phyloP scores from a whole-genome alignment of 2,113 vertebrate genomes.

The Larimichthys crocea region DNA sequence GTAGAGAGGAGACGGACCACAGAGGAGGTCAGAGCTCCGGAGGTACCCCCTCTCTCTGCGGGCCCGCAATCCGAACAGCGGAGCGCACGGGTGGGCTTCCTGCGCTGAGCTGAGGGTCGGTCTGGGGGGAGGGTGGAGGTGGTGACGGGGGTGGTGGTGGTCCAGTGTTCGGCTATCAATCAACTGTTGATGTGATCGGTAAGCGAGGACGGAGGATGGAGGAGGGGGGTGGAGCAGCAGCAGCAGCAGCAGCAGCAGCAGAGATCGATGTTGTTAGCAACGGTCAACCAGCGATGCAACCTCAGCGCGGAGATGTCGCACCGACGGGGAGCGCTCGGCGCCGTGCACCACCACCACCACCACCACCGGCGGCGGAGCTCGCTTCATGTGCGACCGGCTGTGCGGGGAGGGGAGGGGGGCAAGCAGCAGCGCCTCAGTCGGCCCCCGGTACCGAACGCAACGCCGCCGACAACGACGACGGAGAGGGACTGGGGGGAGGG shows the following conservation, averaged over 20 bases:
- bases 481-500: slow-evolving; percentile 3
- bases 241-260: not conserved
- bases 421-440: slow-evolving; percentile 36
- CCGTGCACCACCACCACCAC: slow-evolving; percentile 67
- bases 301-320: slow-evolving; percentile 75
- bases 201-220: not conserved
- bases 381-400: slow-evolving; percentile 67
- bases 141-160: slow-evolving; percentile 21
- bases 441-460: slow-evolving; percentile 33
- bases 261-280: slow-evolving; percentile 80
- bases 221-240: slow-evolving; percentile 66
- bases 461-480: slow-evolving; percentile 18
- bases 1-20: slow-evolving; percentile 68
- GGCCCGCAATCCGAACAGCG: slow-evolving; percentile 57
- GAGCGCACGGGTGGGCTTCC: slow-evolving; percentile 34
- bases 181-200: slow-evolving; percentile 54
- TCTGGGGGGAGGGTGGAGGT: not conserved
- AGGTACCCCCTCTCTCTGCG: slow-evolving; percentile 42
- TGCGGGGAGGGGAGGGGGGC: slow-evolving; percentile 20
- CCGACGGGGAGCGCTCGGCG: slow-evolving; percentile 75
- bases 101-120: slow-evolving; percentile 10
- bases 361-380: slow-evolving; percentile 69
- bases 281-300: slow-evolving; percentile 72
- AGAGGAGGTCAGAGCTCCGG: slow-evolving; percentile 35
- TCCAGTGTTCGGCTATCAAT: slow-evolving; percentile 54